phyloP scores from a whole-genome alignment of 2,888 invertebrate species.

The Meloe dianella region DNA sequence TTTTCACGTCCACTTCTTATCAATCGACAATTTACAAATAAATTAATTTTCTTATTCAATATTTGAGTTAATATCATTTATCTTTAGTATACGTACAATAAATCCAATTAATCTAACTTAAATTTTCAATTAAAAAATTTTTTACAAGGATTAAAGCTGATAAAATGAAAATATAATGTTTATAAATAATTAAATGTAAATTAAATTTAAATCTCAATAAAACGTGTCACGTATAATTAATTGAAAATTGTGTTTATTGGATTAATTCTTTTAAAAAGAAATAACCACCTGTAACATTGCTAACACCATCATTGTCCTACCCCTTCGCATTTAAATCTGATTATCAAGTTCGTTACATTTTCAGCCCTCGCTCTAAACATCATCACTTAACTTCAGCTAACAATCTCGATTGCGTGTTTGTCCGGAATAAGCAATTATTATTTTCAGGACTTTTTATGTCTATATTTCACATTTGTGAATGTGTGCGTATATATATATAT shows the following conservation, averaged over 20 bases:
- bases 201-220: slow-evolving; percentile 27
- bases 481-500: no score
- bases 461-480: no score
- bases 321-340: slow-evolving; percentile 38
- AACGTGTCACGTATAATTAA: slow-evolving; percentile 33
- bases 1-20: background rate
- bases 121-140: slow-evolving; percentile 18
- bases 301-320: slow-evolving; percentile 33
- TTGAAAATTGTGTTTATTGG: slow-evolving; percentile 31
- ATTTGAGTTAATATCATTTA: slow-evolving; percentile 17
- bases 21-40: background rate
- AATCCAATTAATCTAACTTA: slow-evolving; percentile 3
- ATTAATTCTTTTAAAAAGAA: slow-evolving; percentile 36
- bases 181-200: slow-evolving; percentile 22
- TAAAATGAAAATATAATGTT: background rate
- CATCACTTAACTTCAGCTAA: slow-evolving; percentile 24
- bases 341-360: slow-evolving; percentile 37
- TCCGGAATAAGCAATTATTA: slow-evolving; percentile 18
- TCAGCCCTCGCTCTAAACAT: slow-evolving; percentile 33
- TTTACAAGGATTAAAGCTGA: background rate
- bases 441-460: slow-evolving; percentile 8
- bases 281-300: slow-evolving; percentile 37
- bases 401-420: slow-evolving; percentile 23
- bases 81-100: background rate
- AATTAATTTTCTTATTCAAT: background rate